Conservation (phyloP, 2,888 invertebrate species). For the Melolontha melolontha region DNA sequence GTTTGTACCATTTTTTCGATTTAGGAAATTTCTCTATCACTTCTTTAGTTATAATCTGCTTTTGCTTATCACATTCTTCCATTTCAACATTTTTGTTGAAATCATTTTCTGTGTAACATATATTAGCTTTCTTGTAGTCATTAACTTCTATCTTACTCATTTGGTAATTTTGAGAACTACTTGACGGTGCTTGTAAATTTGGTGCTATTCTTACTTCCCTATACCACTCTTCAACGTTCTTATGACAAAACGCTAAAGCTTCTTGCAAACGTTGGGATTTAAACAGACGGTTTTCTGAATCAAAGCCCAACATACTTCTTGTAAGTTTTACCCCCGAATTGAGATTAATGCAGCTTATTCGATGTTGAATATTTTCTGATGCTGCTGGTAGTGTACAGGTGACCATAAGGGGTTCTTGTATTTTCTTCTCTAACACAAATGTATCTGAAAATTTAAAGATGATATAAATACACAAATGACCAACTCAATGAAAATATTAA, state of each 20-base stretch:
- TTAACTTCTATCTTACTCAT: conserved; percentile 25
- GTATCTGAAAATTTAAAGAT: conserved; percentile 66
- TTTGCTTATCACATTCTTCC: conserved; percentile 45
- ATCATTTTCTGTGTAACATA: conserved; percentile 46
- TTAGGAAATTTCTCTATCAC: conserved; percentile 66
- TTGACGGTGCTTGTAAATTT: conserved; percentile 51
- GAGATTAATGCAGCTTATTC: conserved; percentile 69
- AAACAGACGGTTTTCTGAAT: conserved; percentile 73
- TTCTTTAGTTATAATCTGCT: conserved; percentile 59
- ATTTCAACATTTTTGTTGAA: conserved; percentile 39
- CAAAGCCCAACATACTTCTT: conserved; percentile 73
- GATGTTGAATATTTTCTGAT: conserved; percentile 66
- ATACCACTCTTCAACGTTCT: conserved; percentile 74
- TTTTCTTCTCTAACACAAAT: conserved; percentile 72
- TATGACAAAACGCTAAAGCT: conserved; percentile 75
- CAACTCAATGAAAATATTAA: no score
- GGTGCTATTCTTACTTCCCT: conserved; percentile 67
- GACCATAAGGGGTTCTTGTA: conserved; percentile 74
- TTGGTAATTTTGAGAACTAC: conserved; percentile 22
- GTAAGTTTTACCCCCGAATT: conserved; percentile 70
- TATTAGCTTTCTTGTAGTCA: conserved; percentile 44
- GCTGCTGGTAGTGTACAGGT: conserved; percentile 73
- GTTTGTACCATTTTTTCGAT: conserved; percentile 76
- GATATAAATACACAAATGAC: no score
- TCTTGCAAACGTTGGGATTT: conserved; percentile 74